Evolutionary conservation across 2,888 invertebrate genomes (phyloP), one percentile per base, ranked within the genome.

Genomic region (Siphonodentalium dalli): DNA sequence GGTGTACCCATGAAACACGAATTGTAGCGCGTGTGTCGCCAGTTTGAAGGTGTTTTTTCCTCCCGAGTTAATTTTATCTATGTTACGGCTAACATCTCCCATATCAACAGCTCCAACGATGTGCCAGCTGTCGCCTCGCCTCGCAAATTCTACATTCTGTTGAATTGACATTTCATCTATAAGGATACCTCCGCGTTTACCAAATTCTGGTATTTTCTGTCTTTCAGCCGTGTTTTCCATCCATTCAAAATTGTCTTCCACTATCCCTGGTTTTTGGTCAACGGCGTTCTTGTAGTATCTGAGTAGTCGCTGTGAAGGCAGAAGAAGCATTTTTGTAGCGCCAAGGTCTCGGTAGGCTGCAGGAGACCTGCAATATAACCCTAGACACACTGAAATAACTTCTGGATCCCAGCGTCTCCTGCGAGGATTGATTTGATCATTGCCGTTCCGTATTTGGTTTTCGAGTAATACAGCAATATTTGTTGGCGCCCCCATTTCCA

Each of bases 401-500:
- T 48, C 31, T 3, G 48, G 48, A 34, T 48, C 48, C 40, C 48
- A 39, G n/a, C 38, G 27, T 23, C 39, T 37, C n/a, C 29, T 27
- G 21, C 23, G 46, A 11, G 4, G 7, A 11, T 38, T 24, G 5
- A 46, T 28, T 9, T 3, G 2, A n/a, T 37, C 33, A 4, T 21
- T 29, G 23, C 24, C 24, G 29, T 48, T 39, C 8, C 29, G 13
- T n/a, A 48, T 18, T 20, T 48, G 39, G 2, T 24, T 28, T 15
- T 31, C 28, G 3, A 48, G 40, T 23, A 48, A 20, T 4, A 38
- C 5, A 20, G 28, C 6, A 13, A 46, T 38, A 21, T 46, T 29
- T 29, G 31, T 13, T 29, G 31, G 31, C 13, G 9, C 31, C 13
- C 31, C n/a, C n/a, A n/a, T n/a, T n/a, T n/a, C n/a, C n/a, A n/a